Percentiles rank a stretch among this genome's conserved stretches.
Conservation (phyloP, 1,140 invertebrate genomes). For the Lineus longissimus region DNA sequence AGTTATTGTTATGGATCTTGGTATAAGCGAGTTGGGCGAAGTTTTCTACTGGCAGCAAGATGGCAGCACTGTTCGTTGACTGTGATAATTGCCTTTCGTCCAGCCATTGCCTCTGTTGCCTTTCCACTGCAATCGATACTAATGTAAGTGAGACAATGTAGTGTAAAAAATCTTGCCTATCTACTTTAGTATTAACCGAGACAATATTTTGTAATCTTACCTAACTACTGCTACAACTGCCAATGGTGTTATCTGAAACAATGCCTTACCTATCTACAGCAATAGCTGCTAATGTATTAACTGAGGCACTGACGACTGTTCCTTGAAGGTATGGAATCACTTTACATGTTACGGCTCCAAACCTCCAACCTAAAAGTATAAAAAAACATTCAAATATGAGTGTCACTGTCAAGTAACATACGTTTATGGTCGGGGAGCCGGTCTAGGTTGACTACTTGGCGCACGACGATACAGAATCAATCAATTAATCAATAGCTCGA, state of each 20-base stretch:
- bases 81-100: too few species aligned
- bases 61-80: too few species aligned
- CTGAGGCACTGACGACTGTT: conserved; percentile 87
- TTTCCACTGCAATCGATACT: too few species aligned
- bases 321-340: conserved; percentile 90
- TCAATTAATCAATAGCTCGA: too few species aligned
- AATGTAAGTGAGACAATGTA: too few species aligned
- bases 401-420: conserved; percentile 4
- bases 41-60: too few species aligned
- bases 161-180: neutral
- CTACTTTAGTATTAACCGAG: neutral
- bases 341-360: conserved; percentile 91
- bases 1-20: too few species aligned
- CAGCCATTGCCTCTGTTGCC: too few species aligned
- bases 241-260: conserved; percentile 87
- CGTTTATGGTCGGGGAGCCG: too few species aligned
- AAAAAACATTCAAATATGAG: conserved; percentile 4
- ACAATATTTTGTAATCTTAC: conserved; percentile 59
- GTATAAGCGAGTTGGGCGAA: too few species aligned
- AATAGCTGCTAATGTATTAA: conserved; percentile 88
- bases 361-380: conserved; percentile 76
- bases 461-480: too few species aligned
- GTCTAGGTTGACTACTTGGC: too few species aligned
- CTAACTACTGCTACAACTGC: conserved; percentile 90
- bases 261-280: conserved; percentile 88